Evolutionary conservation across 1,140 invertebrate species (phyloP), one percentile per base, ranked within the genome.

Genomic region (Microvelia longipes): DNA sequence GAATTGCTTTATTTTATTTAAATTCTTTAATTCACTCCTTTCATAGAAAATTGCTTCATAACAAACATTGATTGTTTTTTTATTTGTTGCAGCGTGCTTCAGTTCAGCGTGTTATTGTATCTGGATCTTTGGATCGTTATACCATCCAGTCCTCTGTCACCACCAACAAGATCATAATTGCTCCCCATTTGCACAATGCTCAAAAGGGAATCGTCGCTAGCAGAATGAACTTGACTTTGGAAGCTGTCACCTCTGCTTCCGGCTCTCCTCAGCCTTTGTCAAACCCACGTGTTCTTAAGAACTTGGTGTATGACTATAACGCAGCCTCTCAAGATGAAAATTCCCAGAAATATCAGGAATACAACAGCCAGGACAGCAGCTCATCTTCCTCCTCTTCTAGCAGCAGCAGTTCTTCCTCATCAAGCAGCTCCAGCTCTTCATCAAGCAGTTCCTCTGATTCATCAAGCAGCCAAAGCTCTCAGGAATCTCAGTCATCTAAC

Each of bases 101-200:
- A 0, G 75, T 82, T 0, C 83, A 81, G 30, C 80, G 83, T 30
- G 81, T 85, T 35, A 73, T 87, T 15, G 77, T 85, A 28, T 79
- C 82, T 19, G 82, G 84, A 67, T 81, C 78, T 35, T 78, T 85
- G 19, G 79, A 83, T 28, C 77, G 75, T 13, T 83, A 83, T 72
- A 83, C 83, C 14, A 85, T 89, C 67, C 86, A 88, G 76, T 85
- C 85, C n/a, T 79, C 84, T 11, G 82, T 84, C 65, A 85, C 84
- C 26, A 83, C 80, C 0, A 85, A 82, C 75, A 81, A 83, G 66
- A 82, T 88, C 62, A 72, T 82, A n/a, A 75, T 85, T 1, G 82
- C 79, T 68, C 85, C 86, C 24, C 78, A 78, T 61, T 65, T 85
- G 1, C 77, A 76, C 72, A 76, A 78, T 63, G 72, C 80, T 1